Evolutionary conservation across 2,888 invertebrate species (phyloP).

Genomic region (Theretra japonica): DNA sequence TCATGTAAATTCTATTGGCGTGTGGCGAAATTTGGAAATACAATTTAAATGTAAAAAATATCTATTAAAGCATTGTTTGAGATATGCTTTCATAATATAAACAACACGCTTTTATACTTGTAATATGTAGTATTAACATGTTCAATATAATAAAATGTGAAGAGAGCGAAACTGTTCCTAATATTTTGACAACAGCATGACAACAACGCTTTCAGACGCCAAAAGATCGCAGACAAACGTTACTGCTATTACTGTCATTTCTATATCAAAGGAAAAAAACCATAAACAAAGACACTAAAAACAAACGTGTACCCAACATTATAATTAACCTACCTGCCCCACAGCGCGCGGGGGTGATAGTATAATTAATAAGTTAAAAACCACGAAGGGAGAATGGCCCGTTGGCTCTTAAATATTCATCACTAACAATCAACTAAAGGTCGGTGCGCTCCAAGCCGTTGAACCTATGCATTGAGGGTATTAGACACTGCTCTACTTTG

Average conservation of each 20-base stretch:
- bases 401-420: slow-evolving; percentile 25
- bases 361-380: slow-evolving; percentile 27
- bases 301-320: background rate
- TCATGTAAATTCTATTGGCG: too few relatives aligned
- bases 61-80: too few relatives aligned
- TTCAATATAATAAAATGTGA: too few relatives aligned
- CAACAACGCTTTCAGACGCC: too few relatives aligned
- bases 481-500: background rate
- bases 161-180: too few relatives aligned
- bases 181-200: too few relatives aligned
- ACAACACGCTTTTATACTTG: too few relatives aligned
- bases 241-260: background rate
- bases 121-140: too few relatives aligned
- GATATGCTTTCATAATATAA: too few relatives aligned
- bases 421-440: slow-evolving; percentile 23
- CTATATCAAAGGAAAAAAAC: background rate
- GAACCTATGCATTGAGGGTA: slow-evolving; percentile 4
- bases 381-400: slow-evolving; percentile 20
- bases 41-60: too few relatives aligned
- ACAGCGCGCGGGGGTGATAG: background rate
- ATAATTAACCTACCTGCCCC: slow-evolving; percentile 18
- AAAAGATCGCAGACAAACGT: too few relatives aligned
- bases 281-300: background rate
- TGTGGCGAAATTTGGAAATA: too few relatives aligned
- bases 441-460: slow-evolving; percentile 2